Conservation (phyloP, 2,888 invertebrate species). For the Pristionchus exspectatus region DNA sequence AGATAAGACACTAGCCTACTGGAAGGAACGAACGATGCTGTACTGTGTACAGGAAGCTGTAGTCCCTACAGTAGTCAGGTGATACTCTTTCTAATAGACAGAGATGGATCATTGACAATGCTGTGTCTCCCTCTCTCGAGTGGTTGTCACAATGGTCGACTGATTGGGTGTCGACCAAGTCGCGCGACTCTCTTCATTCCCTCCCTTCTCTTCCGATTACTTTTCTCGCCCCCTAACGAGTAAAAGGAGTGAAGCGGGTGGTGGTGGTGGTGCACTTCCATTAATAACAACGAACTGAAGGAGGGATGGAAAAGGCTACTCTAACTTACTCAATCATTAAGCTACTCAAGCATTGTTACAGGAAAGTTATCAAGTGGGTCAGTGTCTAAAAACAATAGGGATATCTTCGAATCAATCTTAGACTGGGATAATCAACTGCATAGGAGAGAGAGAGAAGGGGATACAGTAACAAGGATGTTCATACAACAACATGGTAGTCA, state of each 20-base stretch:
- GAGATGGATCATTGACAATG: not conserved
- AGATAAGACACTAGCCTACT: not conserved
- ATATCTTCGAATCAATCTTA: not conserved
- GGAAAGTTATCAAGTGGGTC: not conserved
- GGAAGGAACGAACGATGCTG: not conserved
- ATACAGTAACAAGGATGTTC: not conserved
- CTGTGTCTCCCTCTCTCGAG: not conserved
- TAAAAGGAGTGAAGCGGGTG: slow-evolving; percentile 5
- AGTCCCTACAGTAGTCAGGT: not conserved
- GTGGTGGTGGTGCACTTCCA: slow-evolving; percentile 22
- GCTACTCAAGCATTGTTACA: slow-evolving; percentile 35
- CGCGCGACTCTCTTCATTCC: not conserved
- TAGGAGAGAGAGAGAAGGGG: not conserved
- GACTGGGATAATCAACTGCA: not conserved
- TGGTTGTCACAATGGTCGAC: slow-evolving; percentile 23
- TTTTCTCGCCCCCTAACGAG: slow-evolving; percentile 39
- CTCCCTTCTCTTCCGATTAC: slow-evolving; percentile 31
- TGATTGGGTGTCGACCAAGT: slow-evolving; percentile 19
- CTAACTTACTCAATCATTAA: not conserved
- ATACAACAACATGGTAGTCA: slow-evolving; percentile 11
- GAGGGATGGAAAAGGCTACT: not conserved
- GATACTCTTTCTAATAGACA: not conserved
- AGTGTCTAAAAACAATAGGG: not conserved
- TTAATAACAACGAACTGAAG: slow-evolving; percentile 11
- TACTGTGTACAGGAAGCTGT: not conserved